Evolutionary conservation across 2,888 invertebrate genomes (phyloP).

Genomic region (Spilosoma lubricipeda): DNA sequence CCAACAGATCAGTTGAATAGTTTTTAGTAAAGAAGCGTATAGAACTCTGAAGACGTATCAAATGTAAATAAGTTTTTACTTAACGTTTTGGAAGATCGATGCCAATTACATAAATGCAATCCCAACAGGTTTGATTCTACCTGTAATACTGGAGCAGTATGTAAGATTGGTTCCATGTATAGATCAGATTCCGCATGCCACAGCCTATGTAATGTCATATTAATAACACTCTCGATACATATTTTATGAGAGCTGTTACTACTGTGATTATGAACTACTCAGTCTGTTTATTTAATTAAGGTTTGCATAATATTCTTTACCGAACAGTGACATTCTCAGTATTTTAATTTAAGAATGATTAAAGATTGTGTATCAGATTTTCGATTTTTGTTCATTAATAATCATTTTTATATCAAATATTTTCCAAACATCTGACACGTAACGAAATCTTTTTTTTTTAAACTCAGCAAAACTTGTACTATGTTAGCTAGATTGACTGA

Average conservation of each 20-base stretch:
- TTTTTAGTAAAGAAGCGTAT: background rate
- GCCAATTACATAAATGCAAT: background rate
- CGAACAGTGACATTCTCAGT: background rate
- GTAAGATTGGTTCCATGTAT: constrained; percentile 60
- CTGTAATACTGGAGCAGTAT: constrained; percentile 28
- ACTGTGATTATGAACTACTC: background rate
- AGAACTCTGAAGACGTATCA: background rate
- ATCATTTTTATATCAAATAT: too few relatives aligned
- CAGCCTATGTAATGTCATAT: constrained; percentile 58
- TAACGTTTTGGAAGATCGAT: background rate
- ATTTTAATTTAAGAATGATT: too few relatives aligned
- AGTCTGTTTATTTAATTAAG: background rate
- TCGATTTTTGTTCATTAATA: too few relatives aligned
- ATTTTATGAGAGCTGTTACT: constrained; percentile 67
- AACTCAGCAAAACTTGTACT: too few relatives aligned
- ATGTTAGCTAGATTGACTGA: too few relatives aligned
- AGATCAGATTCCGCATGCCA: constrained; percentile 76
- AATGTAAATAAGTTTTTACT: background rate
- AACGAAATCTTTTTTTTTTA: too few relatives aligned
- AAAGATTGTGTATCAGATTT: too few relatives aligned
- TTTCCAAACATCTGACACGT: too few relatives aligned
- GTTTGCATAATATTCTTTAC: background rate
- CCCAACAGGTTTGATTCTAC: constrained; percentile 4
- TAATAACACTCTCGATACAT: constrained; percentile 60
- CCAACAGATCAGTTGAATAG: too few relatives aligned